Evolutionary conservation across 2,888 invertebrate genomes (phyloP), one percentile per base, ranked within the genome.

Genomic region (Tipula lateralis): DNA sequence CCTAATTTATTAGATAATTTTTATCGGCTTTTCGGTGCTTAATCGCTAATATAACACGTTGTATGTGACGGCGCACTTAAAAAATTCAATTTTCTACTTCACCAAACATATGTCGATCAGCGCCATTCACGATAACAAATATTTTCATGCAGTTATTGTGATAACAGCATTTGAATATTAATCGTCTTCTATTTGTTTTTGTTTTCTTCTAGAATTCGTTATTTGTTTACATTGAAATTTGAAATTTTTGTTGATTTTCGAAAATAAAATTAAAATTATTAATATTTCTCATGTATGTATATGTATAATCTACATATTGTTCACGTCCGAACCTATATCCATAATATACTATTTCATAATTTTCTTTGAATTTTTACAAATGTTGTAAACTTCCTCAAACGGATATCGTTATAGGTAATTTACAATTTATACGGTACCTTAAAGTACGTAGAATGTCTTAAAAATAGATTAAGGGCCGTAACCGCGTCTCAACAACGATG

Each of bases 1-100:
- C 24, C 66, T 66, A 66, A 66, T 66, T 66, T 66, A 66, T 66
- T 66, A 66, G 66, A 66, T 66, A 66, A 24, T 66, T 66, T 66
- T 66, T 66, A 66, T 66, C 66, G 66, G 66, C 19, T 66, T 66
- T 66, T 66, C 66, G 66, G 7, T 66, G 66, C 24, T 66, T 66
- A 66, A 66, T 66, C 66, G 66, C 9, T 66, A 19, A 66, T 66
- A 66, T 66, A 66, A 66, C 66, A 66, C 66, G 24, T 66, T 66
- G 66, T 66, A 66, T 66, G 66, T 66, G 66, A 19, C 66, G 66
- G 24, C 7, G 9, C 24, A 1, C 24, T 44, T 44, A 3, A 44
- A n/a, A 24, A 66, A 66, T 24, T 66, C 66, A 66, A 66, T 66
- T 66, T 66, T 66, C 24, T 66, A 66, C 66, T 66, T 24, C 24